Evolutionary conservation across 2,113 vertebrate species (phyloP), one percentile per base, ranked within the genome.

Genomic region (Phaethornis superciliosus): DNA sequence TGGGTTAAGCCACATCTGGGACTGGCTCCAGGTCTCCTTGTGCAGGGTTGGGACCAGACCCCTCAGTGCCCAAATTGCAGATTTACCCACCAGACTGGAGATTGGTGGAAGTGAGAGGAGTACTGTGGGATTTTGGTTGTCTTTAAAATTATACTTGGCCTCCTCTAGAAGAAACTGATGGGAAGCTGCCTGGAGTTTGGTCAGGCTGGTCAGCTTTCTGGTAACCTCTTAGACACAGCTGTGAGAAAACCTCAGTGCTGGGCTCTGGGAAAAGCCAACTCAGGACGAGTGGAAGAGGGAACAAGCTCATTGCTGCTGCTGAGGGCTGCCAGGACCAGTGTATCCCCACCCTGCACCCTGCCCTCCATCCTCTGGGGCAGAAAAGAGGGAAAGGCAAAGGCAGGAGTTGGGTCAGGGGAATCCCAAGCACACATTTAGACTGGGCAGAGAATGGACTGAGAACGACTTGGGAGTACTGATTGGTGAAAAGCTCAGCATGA

Each of bases 111-210:
- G n/a, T 8, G 35, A 71, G 44, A 88, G 27, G 32, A 83, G 3
- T 3, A 10, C 15, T 42, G 55, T 26, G 58, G 58, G 11, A 6
- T 22, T 78, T 11, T 51, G 18, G 32, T 7, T 12, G 72, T 44
- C 12, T 6, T 3, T 2, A 22, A 49, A 56, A 33, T 85, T 55
- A 21, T 22, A 11, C 32, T 77, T 88, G 82, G n/a, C 70, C 75
- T 87, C 65, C 23, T 49, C 49, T 49, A 40, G 60, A 78, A n/a
- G 69, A 84, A 47, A 8, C 44, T 37, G 81, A 63, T 75, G 91
- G 74, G 91, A 89, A 90, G 49, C 18, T 44, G 92, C 65, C 78
- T 18, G 2, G 71, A 67, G 42, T 76, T 55, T 77, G 94, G 80
- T 85, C 59, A 69, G 90, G 51, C 67, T 81, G 92, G 35, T 47